A percentile compares a stretch with the other conserved stretches of the same genome.
phyloP scores from a whole-genome alignment of 2,797 vertebrate species.

The Mormyrus hasselquistii region DNA sequence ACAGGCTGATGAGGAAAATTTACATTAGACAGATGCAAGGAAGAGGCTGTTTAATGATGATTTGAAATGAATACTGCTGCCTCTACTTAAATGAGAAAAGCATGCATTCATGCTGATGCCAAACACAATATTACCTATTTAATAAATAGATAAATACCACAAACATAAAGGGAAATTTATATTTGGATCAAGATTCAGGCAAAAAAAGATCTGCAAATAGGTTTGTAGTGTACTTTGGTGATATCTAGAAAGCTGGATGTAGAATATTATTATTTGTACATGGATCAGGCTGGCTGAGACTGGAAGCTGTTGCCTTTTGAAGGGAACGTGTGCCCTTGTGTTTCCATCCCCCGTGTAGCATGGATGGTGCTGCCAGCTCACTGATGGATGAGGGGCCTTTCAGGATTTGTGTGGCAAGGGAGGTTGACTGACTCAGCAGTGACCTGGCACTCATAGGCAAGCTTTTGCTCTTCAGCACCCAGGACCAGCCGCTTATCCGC shows the following conservation, averaged over 20 bases:
- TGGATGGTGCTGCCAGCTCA: neutral
- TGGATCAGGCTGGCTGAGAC: neutral
- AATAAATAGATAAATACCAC: neutral
- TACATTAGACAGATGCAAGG: neutral
- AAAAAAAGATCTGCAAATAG: neutral
- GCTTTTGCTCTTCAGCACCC: neutral
- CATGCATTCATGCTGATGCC: neutral
- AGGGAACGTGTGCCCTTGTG: neutral
- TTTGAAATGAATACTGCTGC: neutral
- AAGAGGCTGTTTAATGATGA: neutral
- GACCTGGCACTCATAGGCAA: neutral
- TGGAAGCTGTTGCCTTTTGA: neutral
- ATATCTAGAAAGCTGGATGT: neutral
- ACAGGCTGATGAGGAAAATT: neutral
- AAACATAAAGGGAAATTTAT: neutral
- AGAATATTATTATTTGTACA: neutral
- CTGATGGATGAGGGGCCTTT: conserved; percentile 9
- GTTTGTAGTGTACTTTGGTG: neutral
- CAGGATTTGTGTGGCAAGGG: neutral
- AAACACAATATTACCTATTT: neutral
- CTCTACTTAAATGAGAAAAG: neutral
- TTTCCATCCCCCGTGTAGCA: neutral
- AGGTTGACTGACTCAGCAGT: neutral
- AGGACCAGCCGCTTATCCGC: neutral
- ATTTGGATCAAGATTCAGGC: neutral